phyloP scores from a whole-genome alignment of 2,888 invertebrate genomes.

The Liodrosophila aerea region DNA sequence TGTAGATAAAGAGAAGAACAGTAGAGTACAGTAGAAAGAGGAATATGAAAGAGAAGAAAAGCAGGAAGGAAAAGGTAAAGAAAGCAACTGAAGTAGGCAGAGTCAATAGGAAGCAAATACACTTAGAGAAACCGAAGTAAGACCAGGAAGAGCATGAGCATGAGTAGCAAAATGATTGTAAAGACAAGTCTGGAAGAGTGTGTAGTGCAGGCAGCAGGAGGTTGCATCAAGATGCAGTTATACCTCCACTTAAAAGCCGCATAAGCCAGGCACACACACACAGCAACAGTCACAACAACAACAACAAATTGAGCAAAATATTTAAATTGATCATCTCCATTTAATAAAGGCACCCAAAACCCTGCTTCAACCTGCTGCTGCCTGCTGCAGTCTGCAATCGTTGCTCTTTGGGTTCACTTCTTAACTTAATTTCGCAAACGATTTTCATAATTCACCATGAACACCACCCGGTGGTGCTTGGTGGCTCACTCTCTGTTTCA shows the following conservation, averaged over 20 bases:
- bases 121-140: too few relatives aligned
- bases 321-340: constrained; percentile 82
- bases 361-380: constrained; percentile 29
- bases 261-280: constrained; percentile 48
- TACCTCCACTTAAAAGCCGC: constrained; percentile 15
- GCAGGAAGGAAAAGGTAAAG: too few relatives aligned
- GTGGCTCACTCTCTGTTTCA: constrained; percentile 37
- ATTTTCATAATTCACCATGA: constrained; percentile 81
- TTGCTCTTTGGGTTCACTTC: constrained; percentile 42
- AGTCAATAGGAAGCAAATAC: too few relatives aligned
- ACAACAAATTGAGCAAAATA: constrained; percentile 59
- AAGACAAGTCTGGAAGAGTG: neutral
- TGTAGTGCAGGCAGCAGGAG: constrained; percentile 28
- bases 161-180: too few relatives aligned
- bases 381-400: constrained; percentile 25
- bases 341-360: constrained; percentile 70
- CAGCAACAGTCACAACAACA: constrained; percentile 23
- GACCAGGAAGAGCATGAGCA: too few relatives aligned
- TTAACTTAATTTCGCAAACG: constrained; percentile 80
- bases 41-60: too few relatives aligned
- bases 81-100: too few relatives aligned
- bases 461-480: constrained; percentile 45
- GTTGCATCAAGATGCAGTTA: constrained; percentile 69
- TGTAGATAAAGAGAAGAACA: too few relatives aligned
- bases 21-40: too few relatives aligned